Evolutionary conservation across 2,888 invertebrate species (phyloP), one percentile per base, ranked within the genome.

Genomic region (Ceraclea dissimilis): DNA sequence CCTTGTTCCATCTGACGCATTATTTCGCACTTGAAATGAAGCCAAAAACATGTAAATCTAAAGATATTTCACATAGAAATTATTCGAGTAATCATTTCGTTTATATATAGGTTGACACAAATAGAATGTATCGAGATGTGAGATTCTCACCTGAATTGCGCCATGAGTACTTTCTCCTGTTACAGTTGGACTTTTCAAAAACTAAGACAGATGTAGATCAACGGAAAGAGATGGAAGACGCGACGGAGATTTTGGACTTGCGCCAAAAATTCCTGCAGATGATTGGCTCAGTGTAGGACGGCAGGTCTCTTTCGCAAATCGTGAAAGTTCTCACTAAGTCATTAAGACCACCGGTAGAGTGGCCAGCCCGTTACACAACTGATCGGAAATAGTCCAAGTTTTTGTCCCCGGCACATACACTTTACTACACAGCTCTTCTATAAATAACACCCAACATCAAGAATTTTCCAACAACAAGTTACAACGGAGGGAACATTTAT

Each of bases 281-380:
- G 48, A n/a, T 22, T 21, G 33, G 54, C 54, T 26, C 48, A 54
- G 17, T 21, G n/a, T 20, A 11, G 21, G 11, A 17, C 49, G 33
- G 19, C 34, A 19, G 49, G 48, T 49, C 43, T 34, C 33, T 49
- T 54, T 54, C 50, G 54, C 54, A 44, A 54, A 34, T 2, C 26
- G 33, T 21, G 52, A 53, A 46, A 54, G 49, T 54, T 46, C 33
- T 31, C 20, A 19, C 2, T 8, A 26, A 18, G 18, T 19, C 47
- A 13, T 22, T 18, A n/a, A 19, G 49, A 48, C 46, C 46, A 33
- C 34, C 53, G 39, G 39, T 19, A 17, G 46, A 31, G 26, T 48
- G 13, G 18, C 20, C 21, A 52, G 22, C 46, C 43, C 48, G 56
- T 59, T 59, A 52, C 59, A 59, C 59, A 59, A 59, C 56, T 49